Conservation (phyloP, 2,797 vertebrate genomes). For the Coracias cyanogaster region DNA sequence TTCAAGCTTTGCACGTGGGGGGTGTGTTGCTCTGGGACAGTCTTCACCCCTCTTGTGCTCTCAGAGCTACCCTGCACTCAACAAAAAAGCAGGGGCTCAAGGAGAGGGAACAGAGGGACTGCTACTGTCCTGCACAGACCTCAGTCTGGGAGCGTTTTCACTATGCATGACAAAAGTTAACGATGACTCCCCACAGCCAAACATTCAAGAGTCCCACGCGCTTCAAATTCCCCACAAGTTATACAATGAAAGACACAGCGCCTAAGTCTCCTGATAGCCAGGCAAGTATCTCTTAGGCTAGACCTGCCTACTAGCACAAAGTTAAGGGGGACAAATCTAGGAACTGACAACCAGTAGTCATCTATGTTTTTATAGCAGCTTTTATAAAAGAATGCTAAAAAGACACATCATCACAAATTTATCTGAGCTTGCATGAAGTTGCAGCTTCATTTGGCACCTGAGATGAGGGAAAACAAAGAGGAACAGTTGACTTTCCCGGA, state of each 20-base stretch:
- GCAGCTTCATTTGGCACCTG: not conserved
- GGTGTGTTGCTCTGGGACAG: not conserved
- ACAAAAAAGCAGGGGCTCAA: not conserved
- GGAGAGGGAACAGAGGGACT: not conserved
- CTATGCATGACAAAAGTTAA: not conserved
- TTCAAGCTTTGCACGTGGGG: not conserved
- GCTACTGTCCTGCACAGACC: not conserved
- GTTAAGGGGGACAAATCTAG: not conserved
- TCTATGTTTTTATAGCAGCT: not conserved
- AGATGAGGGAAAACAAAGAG: not conserved
- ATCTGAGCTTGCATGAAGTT: not conserved
- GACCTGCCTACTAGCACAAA: not conserved
- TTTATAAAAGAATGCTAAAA: not conserved
- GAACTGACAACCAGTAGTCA: not conserved
- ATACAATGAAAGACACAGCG: not conserved
- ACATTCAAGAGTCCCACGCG: not conserved
- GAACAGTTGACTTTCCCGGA: constrained; percentile 14
- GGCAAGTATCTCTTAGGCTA: not conserved
- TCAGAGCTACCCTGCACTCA: not conserved
- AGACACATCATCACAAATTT: not conserved
- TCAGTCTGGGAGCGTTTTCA: not conserved
- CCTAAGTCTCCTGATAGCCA: not conserved
- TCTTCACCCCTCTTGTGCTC: not conserved
- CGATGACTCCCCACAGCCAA: not conserved
- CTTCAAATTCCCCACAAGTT: not conserved